Percentiles rank a stretch among this genome's conserved stretches.
phyloP scores from a whole-genome alignment of 2,888 invertebrate species.

The Melikaiella ostensackeni region DNA sequence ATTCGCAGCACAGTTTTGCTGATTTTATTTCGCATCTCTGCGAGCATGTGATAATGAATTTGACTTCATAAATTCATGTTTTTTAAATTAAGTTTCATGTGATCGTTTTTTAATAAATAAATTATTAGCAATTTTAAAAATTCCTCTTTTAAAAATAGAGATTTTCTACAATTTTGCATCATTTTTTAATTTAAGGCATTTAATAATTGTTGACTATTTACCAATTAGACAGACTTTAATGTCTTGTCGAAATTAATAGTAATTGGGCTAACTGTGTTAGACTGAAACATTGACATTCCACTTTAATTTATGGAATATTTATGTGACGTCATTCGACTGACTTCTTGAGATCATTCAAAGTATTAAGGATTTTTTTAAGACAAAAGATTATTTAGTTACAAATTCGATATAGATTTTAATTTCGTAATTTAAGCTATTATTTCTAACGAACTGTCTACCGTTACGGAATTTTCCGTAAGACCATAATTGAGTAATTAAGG shows the following conservation, averaged over 20 bases:
- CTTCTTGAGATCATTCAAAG: too few relatives aligned
- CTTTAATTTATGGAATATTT: background rate
- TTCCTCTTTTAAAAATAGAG: background rate
- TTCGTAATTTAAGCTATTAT: too few relatives aligned
- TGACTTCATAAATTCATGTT: too few relatives aligned
- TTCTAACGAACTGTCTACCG: too few relatives aligned
- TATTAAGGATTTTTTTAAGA: too few relatives aligned
- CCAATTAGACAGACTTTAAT: background rate
- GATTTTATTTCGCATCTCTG: background rate
- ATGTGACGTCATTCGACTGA: background rate
- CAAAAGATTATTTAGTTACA: too few relatives aligned
- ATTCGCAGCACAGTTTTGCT: background rate
- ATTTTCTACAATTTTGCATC: background rate
- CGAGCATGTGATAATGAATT: too few relatives aligned
- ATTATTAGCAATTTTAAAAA: background rate
- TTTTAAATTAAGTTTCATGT: too few relatives aligned
- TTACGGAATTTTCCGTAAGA: too few relatives aligned
- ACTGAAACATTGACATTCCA: background rate
- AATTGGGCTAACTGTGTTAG: background rate
- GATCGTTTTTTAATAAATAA: too few relatives aligned
- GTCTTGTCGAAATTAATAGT: background rate
- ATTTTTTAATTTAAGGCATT: background rate
- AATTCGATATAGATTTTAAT: too few relatives aligned
- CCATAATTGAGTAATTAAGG: too few relatives aligned
- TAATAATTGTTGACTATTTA: background rate